Evolutionary conservation across 92 coral and sea anemone genomes (phyloP).

Genomic region (Muricea muricata): DNA sequence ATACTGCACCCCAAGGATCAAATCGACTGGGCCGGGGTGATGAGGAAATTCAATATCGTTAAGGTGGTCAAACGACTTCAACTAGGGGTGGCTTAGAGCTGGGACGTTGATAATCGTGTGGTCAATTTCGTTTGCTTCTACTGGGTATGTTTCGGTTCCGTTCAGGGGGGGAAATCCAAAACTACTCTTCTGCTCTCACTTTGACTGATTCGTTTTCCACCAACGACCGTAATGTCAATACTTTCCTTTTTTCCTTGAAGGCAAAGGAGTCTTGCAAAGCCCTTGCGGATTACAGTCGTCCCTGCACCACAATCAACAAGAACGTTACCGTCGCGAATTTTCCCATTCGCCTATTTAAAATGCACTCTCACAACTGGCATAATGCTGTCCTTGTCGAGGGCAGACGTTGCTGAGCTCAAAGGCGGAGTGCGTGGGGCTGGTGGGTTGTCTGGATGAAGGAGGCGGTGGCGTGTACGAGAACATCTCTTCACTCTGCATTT

Average conservation of each 20-base stretch:
- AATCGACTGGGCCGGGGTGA: constrained; percentile 51
- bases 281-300: constrained; percentile 52
- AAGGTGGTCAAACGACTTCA: constrained; percentile 44
- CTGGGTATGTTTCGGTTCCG: constrained; percentile 20
- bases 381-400: constrained; percentile 45
- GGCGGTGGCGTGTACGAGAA: constrained; percentile 40
- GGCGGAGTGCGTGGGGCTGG: too few species aligned
- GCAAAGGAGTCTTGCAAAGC: not conserved
- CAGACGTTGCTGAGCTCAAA: constrained; percentile 49
- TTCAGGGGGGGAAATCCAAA: constrained; percentile 46
- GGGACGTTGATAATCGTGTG: constrained; percentile 46
- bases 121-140: constrained; percentile 61
- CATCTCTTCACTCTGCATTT: constrained; percentile 51
- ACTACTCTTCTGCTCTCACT: constrained; percentile 45
- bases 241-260: constrained; percentile 26
- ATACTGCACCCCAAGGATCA: constrained; percentile 60
- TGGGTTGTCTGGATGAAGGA: constrained; percentile 32
- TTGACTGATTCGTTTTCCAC: constrained; percentile 47
- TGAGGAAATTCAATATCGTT: constrained; percentile 45
- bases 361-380: constrained; percentile 66
- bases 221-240: constrained; percentile 53
- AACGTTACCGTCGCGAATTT: constrained; percentile 54
- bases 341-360: constrained; percentile 55
- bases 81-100: constrained; percentile 39
- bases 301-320: constrained; percentile 68